Conservation (phyloP, 2,888 invertebrate species). For the Muscina levida region DNA sequence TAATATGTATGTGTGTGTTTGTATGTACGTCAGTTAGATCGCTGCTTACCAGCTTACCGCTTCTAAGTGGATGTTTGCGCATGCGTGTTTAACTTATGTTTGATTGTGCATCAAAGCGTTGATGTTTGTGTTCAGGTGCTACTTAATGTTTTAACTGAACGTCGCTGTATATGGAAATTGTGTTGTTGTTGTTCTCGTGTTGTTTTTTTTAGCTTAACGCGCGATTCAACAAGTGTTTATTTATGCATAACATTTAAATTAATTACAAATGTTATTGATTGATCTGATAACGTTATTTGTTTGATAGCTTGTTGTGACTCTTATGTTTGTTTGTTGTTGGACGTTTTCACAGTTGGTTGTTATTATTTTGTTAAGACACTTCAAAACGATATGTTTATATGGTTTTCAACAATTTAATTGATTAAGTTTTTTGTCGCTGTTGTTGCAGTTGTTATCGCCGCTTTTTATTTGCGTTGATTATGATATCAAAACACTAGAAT, state of each 20-base stretch:
- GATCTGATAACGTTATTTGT: slow-evolving; percentile 60
- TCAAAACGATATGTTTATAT: slow-evolving; percentile 26
- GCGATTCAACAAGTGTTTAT: slow-evolving; percentile 59
- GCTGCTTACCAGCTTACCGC: slow-evolving; percentile 11
- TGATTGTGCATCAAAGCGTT: too few species aligned
- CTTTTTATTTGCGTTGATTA: slow-evolving; percentile 27
- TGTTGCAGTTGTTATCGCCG: too few species aligned
- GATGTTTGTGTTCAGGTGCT: slow-evolving; percentile 48
- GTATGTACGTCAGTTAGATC: slow-evolving; percentile 25
- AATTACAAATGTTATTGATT: slow-evolving; percentile 62
- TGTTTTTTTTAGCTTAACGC: slow-evolving; percentile 1
- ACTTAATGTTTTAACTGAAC: slow-evolving; percentile 44
- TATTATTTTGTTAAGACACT: slow-evolving; percentile 7
- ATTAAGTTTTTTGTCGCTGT: slow-evolving; percentile 41
- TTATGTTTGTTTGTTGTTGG: not conserved
- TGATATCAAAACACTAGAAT: slow-evolving; percentile 71
- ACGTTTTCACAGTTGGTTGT: not conserved
- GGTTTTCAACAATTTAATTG: slow-evolving; percentile 50
- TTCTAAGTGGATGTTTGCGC: slow-evolving; percentile 25
- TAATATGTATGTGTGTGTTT: not conserved
- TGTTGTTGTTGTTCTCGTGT: slow-evolving; percentile 6
- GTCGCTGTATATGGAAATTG: not conserved
- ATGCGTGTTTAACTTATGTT: slow-evolving; percentile 35
- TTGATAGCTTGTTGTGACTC: slow-evolving; percentile 52
- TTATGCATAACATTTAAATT: slow-evolving; percentile 61